Evolutionary conservation across 2,888 invertebrate species (phyloP).

Genomic region (Calliopum simillimum): DNA sequence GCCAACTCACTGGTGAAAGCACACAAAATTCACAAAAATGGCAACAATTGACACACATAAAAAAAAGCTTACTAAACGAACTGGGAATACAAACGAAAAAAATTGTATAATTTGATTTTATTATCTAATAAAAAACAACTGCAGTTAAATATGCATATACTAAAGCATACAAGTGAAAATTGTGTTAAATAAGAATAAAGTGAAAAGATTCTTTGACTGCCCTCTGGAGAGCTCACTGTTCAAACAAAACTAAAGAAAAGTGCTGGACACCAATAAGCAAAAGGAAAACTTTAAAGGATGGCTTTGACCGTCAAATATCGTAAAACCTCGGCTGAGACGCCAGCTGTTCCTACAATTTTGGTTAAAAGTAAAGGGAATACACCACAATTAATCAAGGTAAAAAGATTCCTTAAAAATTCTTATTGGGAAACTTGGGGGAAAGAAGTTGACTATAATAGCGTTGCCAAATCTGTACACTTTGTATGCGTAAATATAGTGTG

Average conservation of each 20-base stretch:
- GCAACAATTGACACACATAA: neutral
- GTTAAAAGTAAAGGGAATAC: conserved; percentile 46
- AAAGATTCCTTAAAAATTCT: too few relatives aligned
- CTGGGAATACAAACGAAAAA: neutral
- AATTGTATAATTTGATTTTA: neutral
- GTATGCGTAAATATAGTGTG: too few relatives aligned
- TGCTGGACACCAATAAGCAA: conserved; percentile 4
- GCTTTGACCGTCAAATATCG: conserved; percentile 56
- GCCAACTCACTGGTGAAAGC: too few relatives aligned
- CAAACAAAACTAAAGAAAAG: neutral
- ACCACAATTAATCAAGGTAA: neutral
- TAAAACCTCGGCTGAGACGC: conserved; percentile 47
- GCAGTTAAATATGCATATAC: neutral
- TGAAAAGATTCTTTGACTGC: too few relatives aligned
- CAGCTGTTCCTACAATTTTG: conserved; percentile 43
- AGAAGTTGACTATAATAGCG: too few relatives aligned
- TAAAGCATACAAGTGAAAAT: neutral
- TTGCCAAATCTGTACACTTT: too few relatives aligned
- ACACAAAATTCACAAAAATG: too few relatives aligned
- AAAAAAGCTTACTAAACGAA: neutral
- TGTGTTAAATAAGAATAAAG: neutral
- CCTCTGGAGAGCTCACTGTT: too few relatives aligned
- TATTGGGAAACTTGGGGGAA: too few relatives aligned
- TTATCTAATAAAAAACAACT: neutral
- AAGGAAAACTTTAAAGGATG: conserved; percentile 44